A percentile compares a stretch with the other conserved stretches of the same genome.
phyloP scores from a whole-genome alignment of 2,888 invertebrate genomes.

The Aleiodes alternator region DNA sequence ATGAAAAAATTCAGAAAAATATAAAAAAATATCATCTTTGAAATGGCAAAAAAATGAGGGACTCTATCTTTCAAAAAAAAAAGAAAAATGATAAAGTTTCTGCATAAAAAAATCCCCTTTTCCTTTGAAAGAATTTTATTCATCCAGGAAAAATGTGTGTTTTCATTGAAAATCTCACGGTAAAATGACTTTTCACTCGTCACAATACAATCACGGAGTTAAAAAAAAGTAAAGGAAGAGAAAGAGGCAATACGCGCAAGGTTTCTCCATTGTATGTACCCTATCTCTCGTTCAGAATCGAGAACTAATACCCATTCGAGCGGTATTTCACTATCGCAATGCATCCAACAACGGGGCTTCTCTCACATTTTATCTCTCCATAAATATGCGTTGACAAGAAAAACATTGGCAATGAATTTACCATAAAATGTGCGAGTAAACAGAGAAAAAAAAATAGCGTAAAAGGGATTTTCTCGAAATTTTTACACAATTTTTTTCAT shows the following conservation, averaged over 20 bases:
- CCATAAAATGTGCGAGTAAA: background rate
- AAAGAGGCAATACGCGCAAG: background rate
- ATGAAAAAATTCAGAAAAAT: too few relatives aligned
- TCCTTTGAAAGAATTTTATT: background rate
- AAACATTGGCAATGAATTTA: slow-evolving; percentile 25
- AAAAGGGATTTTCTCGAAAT: too few relatives aligned
- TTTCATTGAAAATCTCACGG: slow-evolving; percentile 1
- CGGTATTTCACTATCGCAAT: slow-evolving; percentile 39
- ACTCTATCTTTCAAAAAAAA: too few relatives aligned
- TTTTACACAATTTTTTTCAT: too few relatives aligned
- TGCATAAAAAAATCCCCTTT: background rate
- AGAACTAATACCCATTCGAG: slow-evolving; percentile 31
- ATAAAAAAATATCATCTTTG: too few relatives aligned
- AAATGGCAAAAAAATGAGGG: too few relatives aligned
- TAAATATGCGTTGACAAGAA: slow-evolving; percentile 33
- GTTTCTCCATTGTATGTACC: slow-evolving; percentile 25
- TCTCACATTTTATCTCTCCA: slow-evolving; percentile 36
- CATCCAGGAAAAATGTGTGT: too few relatives aligned
- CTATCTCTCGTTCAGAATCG: slow-evolving; percentile 34
- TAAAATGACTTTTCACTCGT: slow-evolving; percentile 1
- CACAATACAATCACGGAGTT: background rate
- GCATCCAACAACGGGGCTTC: slow-evolving; percentile 11
- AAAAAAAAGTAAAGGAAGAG: background rate
- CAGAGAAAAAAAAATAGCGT: background rate
- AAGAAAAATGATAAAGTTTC: too few relatives aligned